Evolutionary conservation across 2,888 invertebrate species (phyloP), one percentile per base, ranked within the genome.

Genomic region (Lissocephala sabroskyi): DNA sequence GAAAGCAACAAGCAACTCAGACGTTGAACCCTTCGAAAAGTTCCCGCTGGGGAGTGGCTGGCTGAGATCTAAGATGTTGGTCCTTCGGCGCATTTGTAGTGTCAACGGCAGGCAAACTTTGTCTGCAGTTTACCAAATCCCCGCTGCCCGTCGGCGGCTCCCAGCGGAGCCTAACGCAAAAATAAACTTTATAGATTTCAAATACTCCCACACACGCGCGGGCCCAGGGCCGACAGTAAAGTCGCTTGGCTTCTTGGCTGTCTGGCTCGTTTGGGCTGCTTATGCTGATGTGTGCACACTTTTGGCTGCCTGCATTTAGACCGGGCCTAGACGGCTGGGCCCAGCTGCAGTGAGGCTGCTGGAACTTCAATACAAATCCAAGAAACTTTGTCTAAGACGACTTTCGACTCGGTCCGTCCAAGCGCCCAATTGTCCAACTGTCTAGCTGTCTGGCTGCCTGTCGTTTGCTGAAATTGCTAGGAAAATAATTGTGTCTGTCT

Each of bases 401-500:
- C 49, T 65, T 54, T 54, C 28, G 59, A 43, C 35, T 59, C 55
- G 41, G 67, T 47, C 61, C 49, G 54, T 62, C 11, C 10, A 5
- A 35, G 35, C 66, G 64, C 51, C 57, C 66, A 66, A 60, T 70
- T 70, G n/a, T n/a, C n/a, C n/a, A n/a, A n/a, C n/a, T n/a, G n/a
- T n/a, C n/a, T n/a, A n/a, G n/a, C n/a, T n/a, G n/a, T n/a, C n/a
- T n/a, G n/a, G n/a, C n/a, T n/a, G n/a, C n/a, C 41, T 61, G 58
- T 48, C 59, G 52, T 46, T n/a, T 56, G 32, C 56, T 53, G 19
- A 63, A 63, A 56, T 56, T 76, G 73, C 55, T 76, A 63, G 63
- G 62, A 49, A 65, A 73, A 73, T 76, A 71, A 71, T 68, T 73
- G 74, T 54, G 59, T 65, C 55, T 70, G 70, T 62, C 59, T 73